phyloP scores from a whole-genome alignment of 2,888 invertebrate genomes.

The Synergus gifuensis region DNA sequence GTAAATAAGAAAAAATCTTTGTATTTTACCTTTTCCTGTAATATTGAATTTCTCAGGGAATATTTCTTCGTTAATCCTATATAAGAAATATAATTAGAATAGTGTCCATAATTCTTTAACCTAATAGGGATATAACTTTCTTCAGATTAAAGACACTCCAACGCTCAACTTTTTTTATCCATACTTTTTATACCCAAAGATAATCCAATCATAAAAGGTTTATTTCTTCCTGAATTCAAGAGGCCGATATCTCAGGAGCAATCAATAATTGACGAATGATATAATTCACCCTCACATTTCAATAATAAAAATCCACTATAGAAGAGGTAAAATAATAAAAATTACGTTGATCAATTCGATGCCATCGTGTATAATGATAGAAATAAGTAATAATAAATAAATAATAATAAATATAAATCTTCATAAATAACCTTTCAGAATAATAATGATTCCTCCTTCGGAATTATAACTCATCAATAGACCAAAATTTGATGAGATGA shows the following conservation, averaged over 20 bases:
- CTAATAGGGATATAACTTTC: background rate
- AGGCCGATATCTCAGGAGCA: too few species aligned
- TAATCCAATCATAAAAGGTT: background rate
- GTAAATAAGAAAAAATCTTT: too few species aligned
- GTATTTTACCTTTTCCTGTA: too few species aligned
- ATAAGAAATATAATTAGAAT: too few species aligned
- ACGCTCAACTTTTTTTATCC: too few species aligned
- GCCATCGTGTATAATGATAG: background rate
- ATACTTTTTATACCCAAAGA: too few species aligned
- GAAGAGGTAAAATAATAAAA: background rate
- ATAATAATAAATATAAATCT: too few species aligned
- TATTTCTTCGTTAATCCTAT: too few species aligned
- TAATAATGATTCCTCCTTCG: background rate
- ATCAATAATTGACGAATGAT: too few species aligned
- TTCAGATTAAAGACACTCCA: background rate
- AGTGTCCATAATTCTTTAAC: background rate
- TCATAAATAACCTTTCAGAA: background rate
- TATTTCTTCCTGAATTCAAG: background rate
- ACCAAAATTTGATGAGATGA: slow-evolving; percentile 55
- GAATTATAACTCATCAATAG: slow-evolving; percentile 52
- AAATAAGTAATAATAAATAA: background rate
- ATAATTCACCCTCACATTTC: background rate
- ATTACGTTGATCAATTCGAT: background rate
- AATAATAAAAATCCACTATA: too few species aligned
- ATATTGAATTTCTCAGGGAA: too few species aligned